Evolutionary conservation across 1,140 invertebrate genomes (phyloP).

Genomic region (Zelostemma sp.): DNA sequence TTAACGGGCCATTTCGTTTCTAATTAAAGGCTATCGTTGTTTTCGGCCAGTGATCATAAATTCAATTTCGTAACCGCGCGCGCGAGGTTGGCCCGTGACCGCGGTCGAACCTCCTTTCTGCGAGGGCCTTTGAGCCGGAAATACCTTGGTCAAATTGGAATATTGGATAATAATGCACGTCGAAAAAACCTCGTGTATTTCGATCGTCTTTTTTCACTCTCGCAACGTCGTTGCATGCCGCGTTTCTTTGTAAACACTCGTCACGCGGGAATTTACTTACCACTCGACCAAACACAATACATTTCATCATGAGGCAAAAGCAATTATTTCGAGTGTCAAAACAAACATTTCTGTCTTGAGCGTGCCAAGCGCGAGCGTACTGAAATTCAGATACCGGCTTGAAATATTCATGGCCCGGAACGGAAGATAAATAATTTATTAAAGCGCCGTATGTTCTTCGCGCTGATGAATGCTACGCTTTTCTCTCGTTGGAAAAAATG

Average conservation of each 20-base stretch:
- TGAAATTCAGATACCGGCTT: not conserved
- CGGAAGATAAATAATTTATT: not conserved
- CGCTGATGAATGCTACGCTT: not conserved
- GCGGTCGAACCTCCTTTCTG: slow-evolving; percentile 16
- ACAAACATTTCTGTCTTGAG: slow-evolving; percentile 5
- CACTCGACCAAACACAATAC: slow-evolving; percentile 9
- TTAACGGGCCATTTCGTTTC: slow-evolving; percentile 25
- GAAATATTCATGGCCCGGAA: not conserved
- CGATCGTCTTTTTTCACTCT: no score
- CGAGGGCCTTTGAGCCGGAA: slow-evolving; percentile 27
- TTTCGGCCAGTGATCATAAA: slow-evolving; percentile 24
- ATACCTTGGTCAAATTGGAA: slow-evolving; percentile 19
- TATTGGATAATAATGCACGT: slow-evolving; percentile 23
- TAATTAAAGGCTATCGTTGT: slow-evolving; percentile 24
- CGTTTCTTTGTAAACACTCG: slow-evolving; percentile 7
- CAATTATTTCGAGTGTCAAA: slow-evolving; percentile 19
- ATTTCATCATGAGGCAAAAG: slow-evolving; percentile 6
- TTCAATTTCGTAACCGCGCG: slow-evolving; percentile 27
- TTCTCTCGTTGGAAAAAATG: no score
- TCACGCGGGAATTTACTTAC: slow-evolving; percentile 12
- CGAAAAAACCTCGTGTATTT: slow-evolving; percentile 3
- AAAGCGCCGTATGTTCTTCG: not conserved
- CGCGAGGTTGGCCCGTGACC: slow-evolving; percentile 25
- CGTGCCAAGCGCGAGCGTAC: no score
- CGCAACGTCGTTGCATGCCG: not conserved